phyloP scores from a whole-genome alignment of 2,113 vertebrate genomes.

The Ciconia boyciana region DNA sequence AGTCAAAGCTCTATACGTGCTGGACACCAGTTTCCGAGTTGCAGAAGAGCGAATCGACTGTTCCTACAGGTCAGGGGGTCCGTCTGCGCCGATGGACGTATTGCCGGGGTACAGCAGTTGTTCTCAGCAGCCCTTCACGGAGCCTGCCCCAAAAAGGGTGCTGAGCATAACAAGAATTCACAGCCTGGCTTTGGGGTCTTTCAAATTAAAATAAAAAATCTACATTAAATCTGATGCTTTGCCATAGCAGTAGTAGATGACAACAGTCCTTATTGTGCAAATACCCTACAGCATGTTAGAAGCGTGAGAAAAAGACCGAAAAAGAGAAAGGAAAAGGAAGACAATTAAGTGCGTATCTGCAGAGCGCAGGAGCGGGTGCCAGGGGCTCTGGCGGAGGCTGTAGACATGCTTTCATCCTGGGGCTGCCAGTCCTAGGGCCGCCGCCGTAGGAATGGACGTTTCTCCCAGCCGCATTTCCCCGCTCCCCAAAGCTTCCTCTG shows the following conservation, averaged over 20 bases:
- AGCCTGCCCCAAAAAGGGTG: background rate
- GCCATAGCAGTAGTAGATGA: background rate
- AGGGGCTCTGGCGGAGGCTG: background rate
- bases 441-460: background rate
- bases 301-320: background rate
- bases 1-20: background rate
- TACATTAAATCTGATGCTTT: background rate
- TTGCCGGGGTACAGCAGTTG: background rate
- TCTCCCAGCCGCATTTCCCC: background rate
- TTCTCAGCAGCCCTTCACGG: background rate
- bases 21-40: background rate
- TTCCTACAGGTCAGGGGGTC: background rate
- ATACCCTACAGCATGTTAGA: background rate
- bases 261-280: background rate
- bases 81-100: rapidly evolving
- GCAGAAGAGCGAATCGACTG: background rate
- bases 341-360: background rate
- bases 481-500: background rate
- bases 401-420: no score
- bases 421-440: background rate
- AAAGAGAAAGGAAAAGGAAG: background rate
- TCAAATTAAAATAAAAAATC: background rate
- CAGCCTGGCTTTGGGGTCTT: background rate
- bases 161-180: background rate
- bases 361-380: background rate